These are phyloP conservation scores for Sebastes nivosus DNA, from an alignment of 2,797 vertebrate genomes.

Conservation along the genomic window DNA sequence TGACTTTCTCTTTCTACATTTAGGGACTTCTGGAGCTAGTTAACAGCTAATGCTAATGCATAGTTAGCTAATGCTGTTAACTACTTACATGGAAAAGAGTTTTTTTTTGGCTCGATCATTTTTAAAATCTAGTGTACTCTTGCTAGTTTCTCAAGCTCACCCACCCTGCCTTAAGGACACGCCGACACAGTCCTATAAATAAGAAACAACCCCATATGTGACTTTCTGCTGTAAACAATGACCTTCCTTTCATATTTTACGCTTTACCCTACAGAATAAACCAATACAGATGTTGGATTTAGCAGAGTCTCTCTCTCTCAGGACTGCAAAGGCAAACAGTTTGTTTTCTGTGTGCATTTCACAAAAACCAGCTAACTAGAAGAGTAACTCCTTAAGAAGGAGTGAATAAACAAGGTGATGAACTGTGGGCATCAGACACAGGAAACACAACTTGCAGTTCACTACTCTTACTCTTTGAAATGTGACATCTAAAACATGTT, in stretches of 20 bases:
- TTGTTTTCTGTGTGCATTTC: background rate
- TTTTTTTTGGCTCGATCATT: too few relatives aligned
- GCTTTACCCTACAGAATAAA: background rate
- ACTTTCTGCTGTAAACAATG: background rate
- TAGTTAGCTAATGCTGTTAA: too few relatives aligned
- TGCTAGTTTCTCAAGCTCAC: too few relatives aligned
- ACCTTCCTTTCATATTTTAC: background rate
- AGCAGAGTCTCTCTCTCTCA: too few relatives aligned
- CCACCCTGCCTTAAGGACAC: background rate
- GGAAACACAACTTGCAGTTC: background rate
- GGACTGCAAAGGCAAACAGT: background rate
- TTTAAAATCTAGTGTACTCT: too few relatives aligned
- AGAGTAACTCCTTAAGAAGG: background rate
- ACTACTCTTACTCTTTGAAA: background rate
- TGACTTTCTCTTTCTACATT: accelerated
- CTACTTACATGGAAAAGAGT: too few relatives aligned
- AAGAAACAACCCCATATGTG: background rate
- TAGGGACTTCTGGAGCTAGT: too few relatives aligned
- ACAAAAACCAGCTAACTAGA: background rate
- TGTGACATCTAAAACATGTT: background rate
- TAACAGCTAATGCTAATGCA: too few relatives aligned
- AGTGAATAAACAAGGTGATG: background rate
- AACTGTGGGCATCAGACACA: background rate
- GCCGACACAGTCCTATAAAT: background rate
- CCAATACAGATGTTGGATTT: background rate